Evolutionary conservation across 2,113 vertebrate genomes (phyloP).

Genomic region (Ochotona princeps): DNA sequence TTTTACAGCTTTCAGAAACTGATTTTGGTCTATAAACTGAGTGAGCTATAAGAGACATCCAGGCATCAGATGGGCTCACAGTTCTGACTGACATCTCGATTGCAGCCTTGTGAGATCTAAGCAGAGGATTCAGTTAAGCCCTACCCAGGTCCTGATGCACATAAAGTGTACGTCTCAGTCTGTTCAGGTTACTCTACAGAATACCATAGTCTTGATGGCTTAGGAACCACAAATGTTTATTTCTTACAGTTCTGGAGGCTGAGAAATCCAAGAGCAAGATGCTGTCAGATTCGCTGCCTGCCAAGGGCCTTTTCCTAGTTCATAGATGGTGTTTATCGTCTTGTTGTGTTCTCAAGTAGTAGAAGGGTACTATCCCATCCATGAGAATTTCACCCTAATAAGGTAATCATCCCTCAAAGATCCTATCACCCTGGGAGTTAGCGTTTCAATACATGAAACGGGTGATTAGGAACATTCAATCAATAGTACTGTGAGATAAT

Average conservation of each 20-base stretch:
- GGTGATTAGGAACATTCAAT: neutral
- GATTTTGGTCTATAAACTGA: neutral
- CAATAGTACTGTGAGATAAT: neutral
- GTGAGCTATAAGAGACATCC: slow-evolving; percentile 32
- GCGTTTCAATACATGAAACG: neutral
- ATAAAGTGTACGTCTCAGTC: neutral
- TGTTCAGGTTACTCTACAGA: neutral
- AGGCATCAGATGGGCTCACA: slow-evolving; percentile 10
- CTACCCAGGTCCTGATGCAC: neutral
- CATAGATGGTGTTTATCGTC: neutral
- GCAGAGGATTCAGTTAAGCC: neutral
- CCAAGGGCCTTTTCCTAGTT: neutral
- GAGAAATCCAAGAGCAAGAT: neutral
- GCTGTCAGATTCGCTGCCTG: neutral
- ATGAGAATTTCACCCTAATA: neutral
- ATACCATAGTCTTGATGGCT: neutral
- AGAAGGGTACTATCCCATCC: neutral
- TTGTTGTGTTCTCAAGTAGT: neutral
- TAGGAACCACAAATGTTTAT: neutral
- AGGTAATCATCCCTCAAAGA: neutral
- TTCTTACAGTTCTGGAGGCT: neutral
- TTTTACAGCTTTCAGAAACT: neutral
- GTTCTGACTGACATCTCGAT: neutral
- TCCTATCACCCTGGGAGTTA: neutral
- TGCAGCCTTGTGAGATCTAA: slow-evolving; percentile 19